Conservation (phyloP, 2,113 vertebrate species). For the Rostratula benghalensis region DNA sequence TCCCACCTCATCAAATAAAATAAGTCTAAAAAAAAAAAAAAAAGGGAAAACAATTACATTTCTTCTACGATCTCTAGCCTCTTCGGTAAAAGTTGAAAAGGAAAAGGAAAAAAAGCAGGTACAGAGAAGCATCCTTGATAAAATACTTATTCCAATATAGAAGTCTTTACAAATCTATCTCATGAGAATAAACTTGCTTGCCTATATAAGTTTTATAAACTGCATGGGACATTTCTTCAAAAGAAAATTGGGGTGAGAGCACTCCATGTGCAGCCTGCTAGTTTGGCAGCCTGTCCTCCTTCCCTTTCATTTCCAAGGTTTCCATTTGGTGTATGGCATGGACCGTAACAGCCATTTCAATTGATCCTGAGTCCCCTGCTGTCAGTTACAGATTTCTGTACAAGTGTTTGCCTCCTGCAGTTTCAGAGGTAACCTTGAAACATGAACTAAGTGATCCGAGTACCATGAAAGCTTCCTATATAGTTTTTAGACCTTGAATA, state of each 20-base stretch:
- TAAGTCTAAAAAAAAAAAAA: background rate
- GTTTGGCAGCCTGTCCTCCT: background rate
- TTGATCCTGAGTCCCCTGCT: background rate
- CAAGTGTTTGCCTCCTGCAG: background rate
- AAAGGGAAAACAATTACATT: accelerated
- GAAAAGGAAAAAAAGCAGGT: background rate
- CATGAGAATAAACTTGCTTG: background rate
- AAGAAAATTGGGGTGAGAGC: background rate
- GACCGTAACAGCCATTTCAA: background rate
- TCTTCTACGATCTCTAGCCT: background rate
- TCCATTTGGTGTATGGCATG: accelerated
- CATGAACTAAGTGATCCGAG: background rate
- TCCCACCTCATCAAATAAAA: background rate
- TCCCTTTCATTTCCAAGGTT: background rate
- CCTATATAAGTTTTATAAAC: background rate
- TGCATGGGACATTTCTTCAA: background rate
- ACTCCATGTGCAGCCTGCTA: background rate
- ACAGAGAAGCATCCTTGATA: background rate
- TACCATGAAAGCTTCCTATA: background rate
- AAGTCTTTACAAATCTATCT: no score
- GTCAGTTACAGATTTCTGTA: background rate
- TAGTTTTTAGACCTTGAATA: background rate
- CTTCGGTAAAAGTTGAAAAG: background rate
- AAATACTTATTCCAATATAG: background rate
- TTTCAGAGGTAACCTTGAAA: background rate